Conservation (phyloP, 2,888 invertebrate genomes). For the Drosophila basisetae region DNA sequence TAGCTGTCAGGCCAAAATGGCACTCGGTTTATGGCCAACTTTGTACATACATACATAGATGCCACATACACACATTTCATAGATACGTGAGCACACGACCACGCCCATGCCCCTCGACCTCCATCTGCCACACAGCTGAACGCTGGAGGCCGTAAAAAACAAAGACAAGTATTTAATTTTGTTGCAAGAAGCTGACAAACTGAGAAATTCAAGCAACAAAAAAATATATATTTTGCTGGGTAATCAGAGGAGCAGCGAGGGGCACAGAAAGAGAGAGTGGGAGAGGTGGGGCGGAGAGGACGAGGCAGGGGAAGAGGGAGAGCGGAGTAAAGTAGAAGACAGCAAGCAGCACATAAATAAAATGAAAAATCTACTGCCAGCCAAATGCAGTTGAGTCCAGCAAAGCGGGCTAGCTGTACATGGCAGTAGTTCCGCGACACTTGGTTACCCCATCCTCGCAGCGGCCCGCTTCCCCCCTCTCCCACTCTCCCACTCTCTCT, state of each 20-base stretch:
- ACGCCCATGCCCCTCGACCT: slow-evolving; percentile 28
- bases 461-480: background rate
- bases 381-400: slow-evolving; percentile 72
- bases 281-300: background rate
- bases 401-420: slow-evolving; percentile 41
- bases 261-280: background rate
- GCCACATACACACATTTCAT: background rate
- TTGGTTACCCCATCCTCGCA: slow-evolving; percentile 47
- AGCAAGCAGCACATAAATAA: slow-evolving; percentile 76
- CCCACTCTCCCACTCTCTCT: background rate
- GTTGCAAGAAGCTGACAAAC: slow-evolving; percentile 68
- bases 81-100: slow-evolving; percentile 25
- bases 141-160: slow-evolving; percentile 54
- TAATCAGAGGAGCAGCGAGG: slow-evolving; percentile 22
- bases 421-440: slow-evolving; percentile 49
- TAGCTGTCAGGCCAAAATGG: slow-evolving; percentile 78
- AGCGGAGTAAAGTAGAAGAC: slow-evolving; percentile 20
- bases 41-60: slow-evolving; percentile 32
- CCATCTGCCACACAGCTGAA: background rate
- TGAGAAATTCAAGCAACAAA: slow-evolving; percentile 50
- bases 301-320: slow-evolving; percentile 5
- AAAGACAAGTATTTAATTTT: slow-evolving; percentile 82
- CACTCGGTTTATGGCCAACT: slow-evolving; percentile 66
- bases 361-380: slow-evolving; percentile 80
- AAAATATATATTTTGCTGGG: slow-evolving; percentile 12